Base-by-base conservation (phyloP, 30 jellyfish, hydroid and myxozoan genomes). In the Chrysaora quinquecirrha region DNA sequence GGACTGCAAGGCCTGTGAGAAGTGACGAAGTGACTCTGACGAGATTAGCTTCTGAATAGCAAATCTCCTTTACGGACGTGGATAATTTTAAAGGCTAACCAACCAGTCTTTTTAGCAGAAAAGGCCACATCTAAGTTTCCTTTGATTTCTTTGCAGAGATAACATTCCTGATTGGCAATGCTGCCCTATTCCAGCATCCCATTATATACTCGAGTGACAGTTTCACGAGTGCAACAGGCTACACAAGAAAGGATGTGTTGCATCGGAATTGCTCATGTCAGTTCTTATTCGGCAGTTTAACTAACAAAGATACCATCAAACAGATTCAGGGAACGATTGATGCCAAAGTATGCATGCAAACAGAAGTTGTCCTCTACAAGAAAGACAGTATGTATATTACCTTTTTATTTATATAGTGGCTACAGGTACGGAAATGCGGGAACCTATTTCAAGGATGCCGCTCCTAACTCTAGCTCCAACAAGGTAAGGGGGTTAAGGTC, bases 181-280 rank as follows among this genome's bases (percentile, higher is more conserved):
- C 97, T 11, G 86, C 82, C 1, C 75, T 71, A 49, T 25, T 43
- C 35, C 61, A 62, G 35, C 76, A 72, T 38, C 97, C 97, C 2
- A 89, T 89, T 30, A 89, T 89, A 6, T 89, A 80, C 82, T 80
- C 95, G 58, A 89, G 97, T 74, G 86, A 81, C 32, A 71, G 80
- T 24, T 89, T 89, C 82, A 33, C 94, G 14, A 33, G 20, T 11
- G 94, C 86, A 50, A 82, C 94, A 2, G 97, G 90, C 6, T 89
- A 48, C 32, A 6, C 97, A 0, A 82, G 79, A 58, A 21, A 68
- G 0, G 97, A 89, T 18, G 97, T 89, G 19, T 34, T 88, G 56
- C 85, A 82, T 48, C 64, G 85, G 35, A 50, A 74, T 25, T 64
- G 77, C 76, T 21, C 73, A 0, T 50, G 89, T 21, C 80, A 89